These are phyloP conservation scores for Nettapus auritus DNA, from an alignment of 2,113 vertebrate genomes.

Conservation along the genomic window DNA sequence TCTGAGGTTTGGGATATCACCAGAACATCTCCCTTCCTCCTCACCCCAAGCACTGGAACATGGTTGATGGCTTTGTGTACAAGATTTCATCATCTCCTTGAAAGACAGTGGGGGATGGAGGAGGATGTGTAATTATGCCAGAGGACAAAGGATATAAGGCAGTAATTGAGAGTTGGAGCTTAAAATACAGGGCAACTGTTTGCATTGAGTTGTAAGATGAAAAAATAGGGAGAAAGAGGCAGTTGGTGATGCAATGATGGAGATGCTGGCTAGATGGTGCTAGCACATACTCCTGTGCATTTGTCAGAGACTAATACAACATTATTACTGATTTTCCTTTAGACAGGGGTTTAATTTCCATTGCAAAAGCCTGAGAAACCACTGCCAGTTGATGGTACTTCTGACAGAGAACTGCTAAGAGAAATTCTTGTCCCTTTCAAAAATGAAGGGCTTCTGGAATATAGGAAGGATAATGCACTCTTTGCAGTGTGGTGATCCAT, in stretches of 20 bases:
- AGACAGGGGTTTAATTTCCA: background rate
- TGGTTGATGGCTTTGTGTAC: background rate
- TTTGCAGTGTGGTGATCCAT: background rate
- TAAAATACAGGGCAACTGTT: background rate
- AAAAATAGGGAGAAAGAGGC: background rate
- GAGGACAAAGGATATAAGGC: background rate
- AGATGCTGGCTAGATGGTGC: conserved; percentile 60
- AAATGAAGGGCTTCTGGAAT: background rate
- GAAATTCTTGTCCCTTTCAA: background rate
- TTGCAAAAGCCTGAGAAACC: background rate
- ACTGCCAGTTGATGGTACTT: background rate
- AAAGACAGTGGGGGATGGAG: fast-evolving
- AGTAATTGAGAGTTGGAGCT: background rate
- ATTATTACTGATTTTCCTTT: background rate
- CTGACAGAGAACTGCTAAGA: background rate
- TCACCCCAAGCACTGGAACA: background rate
- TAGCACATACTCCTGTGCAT: conserved; percentile 34
- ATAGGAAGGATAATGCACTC: background rate
- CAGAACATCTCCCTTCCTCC: background rate
- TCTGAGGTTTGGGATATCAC: background rate
- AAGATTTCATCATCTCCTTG: background rate
- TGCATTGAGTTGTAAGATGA: background rate
- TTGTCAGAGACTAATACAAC: background rate
- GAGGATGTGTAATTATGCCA: background rate
- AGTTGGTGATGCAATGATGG: conserved; percentile 22